phyloP scores from a whole-genome alignment of 2,888 invertebrate species.

The Dryadula phaetusa region DNA sequence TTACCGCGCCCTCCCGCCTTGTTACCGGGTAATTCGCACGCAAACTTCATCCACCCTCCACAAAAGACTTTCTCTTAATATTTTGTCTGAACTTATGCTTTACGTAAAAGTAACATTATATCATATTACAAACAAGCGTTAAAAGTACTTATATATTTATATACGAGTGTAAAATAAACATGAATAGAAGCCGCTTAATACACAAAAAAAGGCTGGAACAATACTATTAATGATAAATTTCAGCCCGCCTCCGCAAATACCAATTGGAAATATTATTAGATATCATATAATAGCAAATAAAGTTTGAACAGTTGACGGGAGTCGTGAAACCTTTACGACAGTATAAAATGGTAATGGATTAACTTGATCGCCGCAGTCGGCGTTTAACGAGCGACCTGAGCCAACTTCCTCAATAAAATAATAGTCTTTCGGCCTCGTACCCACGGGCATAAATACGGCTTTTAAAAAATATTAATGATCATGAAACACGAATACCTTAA shows the following conservation, averaged over 20 bases:
- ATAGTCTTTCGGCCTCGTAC: slow-evolving; percentile 59
- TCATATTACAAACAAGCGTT: not conserved
- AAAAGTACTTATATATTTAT: not conserved
- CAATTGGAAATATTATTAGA: slow-evolving; percentile 47
- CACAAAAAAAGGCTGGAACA: not conserved
- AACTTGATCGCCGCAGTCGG: slow-evolving; percentile 72
- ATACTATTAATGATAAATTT: slow-evolving; percentile 3
- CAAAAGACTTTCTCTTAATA: slow-evolving; percentile 62
- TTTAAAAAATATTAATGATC: slow-evolving; percentile 50
- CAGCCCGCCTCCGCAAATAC: slow-evolving; percentile 27
- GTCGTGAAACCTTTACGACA: slow-evolving; percentile 79
- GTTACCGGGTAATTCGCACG: slow-evolving; percentile 74
- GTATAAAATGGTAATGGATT: slow-evolving; percentile 81
- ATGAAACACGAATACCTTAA: slow-evolving; percentile 46
- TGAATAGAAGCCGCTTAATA: not conserved
- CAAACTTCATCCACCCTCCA: slow-evolving; percentile 66
- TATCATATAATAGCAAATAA: slow-evolving; percentile 54
- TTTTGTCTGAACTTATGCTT: slow-evolving; percentile 28
- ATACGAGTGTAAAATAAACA: not conserved
- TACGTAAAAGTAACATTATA: slow-evolving; percentile 3
- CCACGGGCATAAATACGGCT: slow-evolving; percentile 48
- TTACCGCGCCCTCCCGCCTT: slow-evolving; percentile 69
- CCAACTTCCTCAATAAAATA: slow-evolving; percentile 81
- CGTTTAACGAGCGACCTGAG: slow-evolving; percentile 74
- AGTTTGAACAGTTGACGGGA: slow-evolving; percentile 67